Base-by-base conservation (phyloP, 2,113 vertebrate genomes). In the Tetrao urogallus region DNA sequence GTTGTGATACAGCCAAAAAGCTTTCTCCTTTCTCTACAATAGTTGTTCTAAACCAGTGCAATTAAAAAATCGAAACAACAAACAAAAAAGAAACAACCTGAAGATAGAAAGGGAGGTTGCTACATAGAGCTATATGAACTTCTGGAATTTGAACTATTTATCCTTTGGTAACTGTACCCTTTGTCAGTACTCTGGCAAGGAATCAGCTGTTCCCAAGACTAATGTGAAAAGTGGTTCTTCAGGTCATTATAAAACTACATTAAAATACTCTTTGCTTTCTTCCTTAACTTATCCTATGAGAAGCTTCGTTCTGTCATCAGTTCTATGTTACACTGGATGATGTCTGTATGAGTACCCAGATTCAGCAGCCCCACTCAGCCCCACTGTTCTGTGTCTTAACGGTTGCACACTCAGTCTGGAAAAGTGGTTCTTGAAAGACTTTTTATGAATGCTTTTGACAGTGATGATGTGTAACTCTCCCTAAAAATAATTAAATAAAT, bases 331-430 rank as follows among this genome's bases (percentile, higher is more conserved):
- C 0, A 0, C 17, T 82, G 54, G 27, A 61, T 75, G 63, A 67
- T 30, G 25, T 1, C 3, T 60, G 16, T 9, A 22, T 43, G 38
- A 52, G 36, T 90, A 36, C 20, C 45, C 24, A 25, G 28, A 34
- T 77, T 80, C 50, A 91, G 38, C 28, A 83, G 0, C 56, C 9
- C 38, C n/a, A 8, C 16, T 63, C 28, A 83, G 0, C 56, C 9
- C 38, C n/a, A 8, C 16, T 63, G 45, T 82, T 91, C 34, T 74
- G 50, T 18, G 34, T 47, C 67, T 34, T 83, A 32, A 21, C 11
- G 56, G 10, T 64, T 86, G 28, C 30, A 25, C 20, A 52, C 28
- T 43, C 1, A 56, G 28, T 81, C 47, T 81, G 30, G 22, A 52
- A 38, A 88, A 58, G 21, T 54, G 40, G n/a, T 57, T 82, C n/a